Evolutionary conservation across 2,888 invertebrate genomes (phyloP), one percentile per base, ranked within the genome.

Genomic region (Diarsia mendica): DNA sequence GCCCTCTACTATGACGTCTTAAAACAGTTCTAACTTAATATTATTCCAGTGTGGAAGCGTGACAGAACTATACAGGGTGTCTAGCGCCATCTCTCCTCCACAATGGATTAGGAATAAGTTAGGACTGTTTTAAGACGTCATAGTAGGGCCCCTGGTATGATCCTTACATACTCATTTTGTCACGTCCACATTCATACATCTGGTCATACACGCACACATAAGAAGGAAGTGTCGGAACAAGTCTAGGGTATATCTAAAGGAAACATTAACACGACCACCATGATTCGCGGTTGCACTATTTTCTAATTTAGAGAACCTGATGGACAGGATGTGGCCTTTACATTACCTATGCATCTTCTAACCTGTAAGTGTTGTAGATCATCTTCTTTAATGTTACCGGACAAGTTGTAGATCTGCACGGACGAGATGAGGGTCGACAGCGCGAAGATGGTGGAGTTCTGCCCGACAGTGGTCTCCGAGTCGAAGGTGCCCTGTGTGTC

Each of bases 361-460:
- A 97, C 97, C 94, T 98, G 99, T 89, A 99, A 97, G 95, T 99
- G 99, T 93, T 99, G 99, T 61, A 99, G 95, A 95, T 99, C 99
- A 93, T 99, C 99, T 93, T 99, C 99, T 94, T 99, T 99, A 79
- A 99, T 99, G 93, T 99, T 99, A 92, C 98, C 98, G 74, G 98
- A 98, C 79, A 99, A 96, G 96, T 99, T 99, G 94, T 98, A 99
- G 79, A 99, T 98, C 97, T 99, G 99, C 71, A 99, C 98, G 48
- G 99, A 99, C 78, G 99, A 98, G 79, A 99, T 96, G 98, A 99
- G 99, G 39, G 99, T 99, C 93, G 99, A 99, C 44, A 99, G 84
- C 11, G 90, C 90, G 61, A 89, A 90, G 67, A 90, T 87, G 10
- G 99, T 99, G 51, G 99, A 99, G 95, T 99, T 99, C 93, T 99